Base-by-base conservation (phyloP, 2,888 invertebrate genomes). In the Drosophila lutescens region DNA sequence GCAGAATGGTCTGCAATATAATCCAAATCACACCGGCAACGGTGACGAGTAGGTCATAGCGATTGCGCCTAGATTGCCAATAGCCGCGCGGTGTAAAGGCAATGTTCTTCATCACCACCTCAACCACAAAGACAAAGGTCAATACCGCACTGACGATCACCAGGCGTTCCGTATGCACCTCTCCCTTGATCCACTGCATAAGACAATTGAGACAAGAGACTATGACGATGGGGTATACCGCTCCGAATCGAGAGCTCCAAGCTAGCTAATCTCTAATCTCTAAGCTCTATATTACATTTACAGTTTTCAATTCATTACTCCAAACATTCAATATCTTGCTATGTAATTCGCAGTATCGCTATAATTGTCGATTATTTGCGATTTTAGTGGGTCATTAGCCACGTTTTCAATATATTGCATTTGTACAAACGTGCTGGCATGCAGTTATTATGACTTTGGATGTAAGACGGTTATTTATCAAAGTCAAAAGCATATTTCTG, bases 11-110 rank as follows among this genome's bases (percentile, higher is more conserved):
- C 92, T 99, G 98, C 91, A 99, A 95, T 88, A 98, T 95, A 78
- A 98, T 97, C 99, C 99, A 99, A 72, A 98, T 95, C 68, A 99
- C 97, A 15, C 99, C 99, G 57, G 98, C 95, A 62, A 98, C 96
- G 9, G 99, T 99, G 71, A 99, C 99, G 74, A 99, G 95, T 76
- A 99, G 94, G 93, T 99, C 99, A 92, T 99, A 98, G 89, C 99
- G 94, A 93, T 99, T 99, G 82, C 99, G 94, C 84, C 99, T 94
- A 71, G 98, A 98, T 92, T 99, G 99, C 97, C 99, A 98, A 93
- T 99, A 99, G 56, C 99, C 99, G 83, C 97, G 95, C 63, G 98
- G 97, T 3, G 99, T 99, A 93, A 99, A 98, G 0, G 99, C 99
- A 75, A 99, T 97, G 90, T 98, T 97, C 93, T 99, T 99, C 95